Base-by-base conservation (phyloP, 2,888 invertebrate genomes). In the Temnothorax unifasciatus region DNA sequence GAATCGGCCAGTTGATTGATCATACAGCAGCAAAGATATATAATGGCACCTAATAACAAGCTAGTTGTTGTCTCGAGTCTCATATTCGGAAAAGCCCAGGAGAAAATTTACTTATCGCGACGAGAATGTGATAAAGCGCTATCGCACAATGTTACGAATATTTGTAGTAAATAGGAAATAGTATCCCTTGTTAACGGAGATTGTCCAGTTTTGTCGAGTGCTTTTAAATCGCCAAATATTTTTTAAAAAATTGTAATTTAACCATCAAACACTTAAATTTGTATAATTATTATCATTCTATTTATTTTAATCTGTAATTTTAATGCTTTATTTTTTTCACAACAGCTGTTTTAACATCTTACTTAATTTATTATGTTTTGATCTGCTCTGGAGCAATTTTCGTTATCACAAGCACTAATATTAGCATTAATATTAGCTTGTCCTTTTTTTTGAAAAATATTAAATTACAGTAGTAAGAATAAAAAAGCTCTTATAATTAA, bases 161-260 rank as follows among this genome's bases (percentile, higher is more conserved):
- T 25, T 57, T 9, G 25, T 44, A 52, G 25, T 11, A 74, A 74
- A 74, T 74, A 74, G 44, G 15, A 74, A 74, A 44, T 44, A 41
- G 13, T 74, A 44, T 13, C n/a, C 1, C 25, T 74, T 74, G n/a
- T 44, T 57, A 73, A 18, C 3, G 9, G 18, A 18, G 11, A 57
- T 57, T n/a, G 44, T 74, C 25, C 3, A n/a, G 25, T 18, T 52
- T 57, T 0, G 25, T 73, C 25, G 18, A 59, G 41, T 44, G n/a
- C 13, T 59, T 59, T 59, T 34, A 13, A 44, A 66, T 52, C 1
- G 9, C 6, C 34, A 34, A 34, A 34, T 34, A 34, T 34, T 34
- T 34, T 34, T 6, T 34, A 34, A 34, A 6, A 6, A 34, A 34
- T 34, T 6, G 34, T 34, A 34, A 6, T 34, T 34, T 34, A 34